Conservation (phyloP, 2,797 vertebrate species). For the Poecilia velifera region DNA sequence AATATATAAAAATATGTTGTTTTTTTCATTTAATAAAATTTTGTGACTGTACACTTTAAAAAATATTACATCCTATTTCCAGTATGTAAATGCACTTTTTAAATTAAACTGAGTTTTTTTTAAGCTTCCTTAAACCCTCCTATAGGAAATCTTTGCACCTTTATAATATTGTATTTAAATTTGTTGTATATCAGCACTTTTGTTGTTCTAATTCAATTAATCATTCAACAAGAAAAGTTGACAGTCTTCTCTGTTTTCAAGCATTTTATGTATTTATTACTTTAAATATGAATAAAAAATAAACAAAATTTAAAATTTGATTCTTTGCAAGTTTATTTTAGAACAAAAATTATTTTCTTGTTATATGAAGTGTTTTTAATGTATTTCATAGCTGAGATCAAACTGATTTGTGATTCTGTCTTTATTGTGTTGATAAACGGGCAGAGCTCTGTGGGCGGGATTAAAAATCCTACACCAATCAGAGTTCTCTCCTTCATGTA, state of each 20-base stretch:
- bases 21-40: too few species aligned
- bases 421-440: constrained; percentile 6
- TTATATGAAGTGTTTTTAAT: neutral
- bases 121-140: too few species aligned
- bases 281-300: neutral
- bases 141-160: neutral
- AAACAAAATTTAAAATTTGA: neutral
- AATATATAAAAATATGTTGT: too few species aligned
- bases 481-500: neutral
- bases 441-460: constrained; percentile 32
- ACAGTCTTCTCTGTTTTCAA: neutral
- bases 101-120: too few species aligned
- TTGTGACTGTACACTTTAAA: neutral
- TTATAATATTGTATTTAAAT: neutral
- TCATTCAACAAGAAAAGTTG: neutral
- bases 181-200: neutral
- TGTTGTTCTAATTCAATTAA: neutral
- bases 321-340: neutral
- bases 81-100: neutral
- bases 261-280: neutral
- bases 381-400: neutral
- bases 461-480: constrained; percentile 48
- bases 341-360: neutral
- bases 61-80: neutral
- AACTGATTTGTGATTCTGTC: neutral